These are phyloP conservation scores for Semnornis frantzii DNA, from an alignment of 2,113 vertebrate genomes.

Conservation along the genomic window DNA sequence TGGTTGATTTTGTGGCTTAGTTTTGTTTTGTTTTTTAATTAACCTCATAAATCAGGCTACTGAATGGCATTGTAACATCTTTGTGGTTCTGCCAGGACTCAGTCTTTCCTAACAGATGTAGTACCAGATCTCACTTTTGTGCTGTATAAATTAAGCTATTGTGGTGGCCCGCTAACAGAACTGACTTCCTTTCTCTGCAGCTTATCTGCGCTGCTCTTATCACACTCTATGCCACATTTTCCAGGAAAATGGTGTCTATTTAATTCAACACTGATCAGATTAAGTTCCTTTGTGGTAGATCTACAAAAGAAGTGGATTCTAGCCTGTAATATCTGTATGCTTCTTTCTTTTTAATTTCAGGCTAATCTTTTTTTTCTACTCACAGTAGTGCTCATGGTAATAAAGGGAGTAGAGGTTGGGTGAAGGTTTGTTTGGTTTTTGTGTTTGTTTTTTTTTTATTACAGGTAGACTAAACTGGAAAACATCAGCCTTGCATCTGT, in stretches of 20 bases:
- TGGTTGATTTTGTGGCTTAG: neutral
- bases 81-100: neutral
- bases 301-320: neutral
- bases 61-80: neutral
- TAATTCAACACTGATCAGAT: slow-evolving; percentile 40
- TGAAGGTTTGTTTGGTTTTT: neutral
- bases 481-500: neutral
- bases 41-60: neutral
- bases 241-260: neutral
- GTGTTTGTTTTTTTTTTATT: neutral
- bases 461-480: neutral
- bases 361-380: slow-evolving; percentile 2
- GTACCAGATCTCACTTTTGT: neutral
- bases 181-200: neutral
- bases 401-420: neutral
- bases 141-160: neutral
- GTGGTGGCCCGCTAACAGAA: neutral
- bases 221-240: neutral
- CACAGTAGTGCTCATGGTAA: neutral
- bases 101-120: neutral
- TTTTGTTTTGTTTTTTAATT: neutral
- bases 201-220: slow-evolving; percentile 1
- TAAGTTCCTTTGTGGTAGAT: slow-evolving; percentile 23
- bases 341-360: slow-evolving; percentile 25
- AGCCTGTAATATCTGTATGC: neutral